These are phyloP conservation scores for Melinopterus prodromus DNA, from an alignment of 2,888 invertebrate genomes.

Conservation along the genomic window DNA sequence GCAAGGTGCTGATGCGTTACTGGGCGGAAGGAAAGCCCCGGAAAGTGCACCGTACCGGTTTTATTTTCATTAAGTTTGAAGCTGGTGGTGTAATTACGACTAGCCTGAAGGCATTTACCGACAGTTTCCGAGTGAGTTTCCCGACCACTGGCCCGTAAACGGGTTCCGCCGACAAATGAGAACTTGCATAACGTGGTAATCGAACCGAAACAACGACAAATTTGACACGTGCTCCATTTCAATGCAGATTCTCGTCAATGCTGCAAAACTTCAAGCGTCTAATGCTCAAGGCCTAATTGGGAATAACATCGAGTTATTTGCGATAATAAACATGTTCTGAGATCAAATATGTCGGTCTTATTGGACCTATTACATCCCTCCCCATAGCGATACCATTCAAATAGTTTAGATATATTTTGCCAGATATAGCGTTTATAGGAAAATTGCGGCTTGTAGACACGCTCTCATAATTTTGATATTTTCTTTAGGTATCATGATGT, in stretches of 20 bases:
- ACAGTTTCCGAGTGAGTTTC: neutral
- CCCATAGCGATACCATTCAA: too few relatives aligned
- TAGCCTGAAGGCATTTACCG: neutral
- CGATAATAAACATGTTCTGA: too few relatives aligned
- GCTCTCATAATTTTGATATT: too few relatives aligned
- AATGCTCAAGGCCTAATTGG: neutral
- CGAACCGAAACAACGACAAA: neutral
- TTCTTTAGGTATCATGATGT: too few relatives aligned
- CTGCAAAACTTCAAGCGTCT: neutral
- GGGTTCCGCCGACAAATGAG: neutral
- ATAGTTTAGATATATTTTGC: too few relatives aligned
- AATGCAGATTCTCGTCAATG: neutral
- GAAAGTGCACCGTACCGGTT: neutral
- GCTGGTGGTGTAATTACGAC: neutral
- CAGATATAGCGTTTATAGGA: too few relatives aligned
- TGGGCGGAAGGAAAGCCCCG: neutral
- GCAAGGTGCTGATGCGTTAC: neutral
- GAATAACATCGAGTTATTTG: too few relatives aligned
- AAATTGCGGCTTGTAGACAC: too few relatives aligned
- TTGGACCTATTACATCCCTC: too few relatives aligned
- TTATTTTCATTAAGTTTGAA: constrained; percentile 4
- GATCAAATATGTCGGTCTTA: too few relatives aligned
- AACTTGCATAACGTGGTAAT: neutral
- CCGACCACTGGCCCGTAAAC: neutral
- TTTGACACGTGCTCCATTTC: neutral